Evolutionary conservation across 2,797 vertebrate species (phyloP).

Genomic region (Syngnathus acus): DNA sequence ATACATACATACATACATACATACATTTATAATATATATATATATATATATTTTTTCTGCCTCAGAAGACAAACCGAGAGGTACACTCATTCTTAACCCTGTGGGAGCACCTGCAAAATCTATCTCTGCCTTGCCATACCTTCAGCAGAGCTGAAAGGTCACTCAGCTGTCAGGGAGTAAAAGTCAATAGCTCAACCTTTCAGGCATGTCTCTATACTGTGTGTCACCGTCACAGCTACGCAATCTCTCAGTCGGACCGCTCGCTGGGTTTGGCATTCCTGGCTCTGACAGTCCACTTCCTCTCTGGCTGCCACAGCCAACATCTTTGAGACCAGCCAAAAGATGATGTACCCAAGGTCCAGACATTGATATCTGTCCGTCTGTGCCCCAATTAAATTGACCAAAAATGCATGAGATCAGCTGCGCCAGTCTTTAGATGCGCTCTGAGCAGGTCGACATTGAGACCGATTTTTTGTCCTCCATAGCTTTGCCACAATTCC

Average conservation of each 20-base stretch:
- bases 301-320: slow-evolving; percentile 10
- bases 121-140: slow-evolving; percentile 61
- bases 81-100: slow-evolving; percentile 58
- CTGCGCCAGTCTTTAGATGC: too few relatives aligned
- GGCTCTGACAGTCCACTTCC: slow-evolving; percentile 23
- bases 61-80: slow-evolving; percentile 41
- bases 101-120: slow-evolving; percentile 60
- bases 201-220: slow-evolving; percentile 61
- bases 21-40: too few relatives aligned
- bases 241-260: slow-evolving; percentile 45
- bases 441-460: too few relatives aligned
- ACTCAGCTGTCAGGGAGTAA: slow-evolving; percentile 68
- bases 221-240: slow-evolving; percentile 56
- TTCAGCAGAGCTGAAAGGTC: slow-evolving; percentile 62
- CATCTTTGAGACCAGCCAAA: not conserved
- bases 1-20: too few relatives aligned
- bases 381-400: too few relatives aligned
- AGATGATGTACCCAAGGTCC: not conserved
- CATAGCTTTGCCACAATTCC: too few relatives aligned
- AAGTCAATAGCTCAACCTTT: slow-evolving; percentile 73
- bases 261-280: slow-evolving; percentile 30
- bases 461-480: too few relatives aligned
- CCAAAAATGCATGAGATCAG: too few relatives aligned
- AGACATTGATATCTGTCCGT: too few relatives aligned
- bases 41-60: too few relatives aligned